Conservation (phyloP, 2,888 invertebrate genomes). For the Epirrhoe alternata region DNA sequence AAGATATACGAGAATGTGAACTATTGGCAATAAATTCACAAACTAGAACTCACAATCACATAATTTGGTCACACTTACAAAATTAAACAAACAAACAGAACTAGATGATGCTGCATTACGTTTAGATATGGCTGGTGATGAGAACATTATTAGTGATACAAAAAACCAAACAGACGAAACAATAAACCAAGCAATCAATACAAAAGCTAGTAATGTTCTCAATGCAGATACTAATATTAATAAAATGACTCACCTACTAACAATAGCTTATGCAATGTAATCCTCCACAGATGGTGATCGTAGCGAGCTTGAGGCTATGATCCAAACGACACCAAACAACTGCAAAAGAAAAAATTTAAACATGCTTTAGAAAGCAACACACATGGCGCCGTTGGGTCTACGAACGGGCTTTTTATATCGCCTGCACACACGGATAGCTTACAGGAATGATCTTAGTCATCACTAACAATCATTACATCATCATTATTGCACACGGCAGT, state of each 20-base stretch:
- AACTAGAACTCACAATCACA: conserved; percentile 50
- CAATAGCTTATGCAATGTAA: conserved; percentile 82
- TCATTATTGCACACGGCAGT: conserved; percentile 74
- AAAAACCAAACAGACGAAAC: conserved; percentile 9
- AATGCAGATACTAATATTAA: conserved; percentile 36
- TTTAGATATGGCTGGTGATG: conserved; percentile 43
- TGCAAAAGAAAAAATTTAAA: conserved; percentile 86
- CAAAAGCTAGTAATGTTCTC: conserved; percentile 34
- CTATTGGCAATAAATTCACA: conserved; percentile 54
- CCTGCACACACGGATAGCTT: conserved; percentile 83
- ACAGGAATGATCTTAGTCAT: conserved; percentile 77
- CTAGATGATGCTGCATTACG: conserved; percentile 44
- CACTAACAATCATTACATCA: conserved; percentile 68
- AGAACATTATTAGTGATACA: conserved; percentile 50
- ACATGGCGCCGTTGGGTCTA: conserved; percentile 69
- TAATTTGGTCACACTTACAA: conserved; percentile 50
- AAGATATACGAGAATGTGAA: conserved; percentile 38
- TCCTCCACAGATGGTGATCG: conserved; percentile 86
- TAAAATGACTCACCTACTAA: conserved; percentile 69
- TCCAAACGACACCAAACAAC: conserved; percentile 86
- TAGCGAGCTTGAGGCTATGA: conserved; percentile 86
- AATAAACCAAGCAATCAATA: conserved; percentile 34
- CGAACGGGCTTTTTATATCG: conserved; percentile 81
- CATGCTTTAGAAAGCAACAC: conserved; percentile 83
- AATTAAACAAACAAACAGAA: conserved; percentile 45